phyloP scores from a whole-genome alignment of 2,888 invertebrate genomes.

The Opisthograptis luteolata region DNA sequence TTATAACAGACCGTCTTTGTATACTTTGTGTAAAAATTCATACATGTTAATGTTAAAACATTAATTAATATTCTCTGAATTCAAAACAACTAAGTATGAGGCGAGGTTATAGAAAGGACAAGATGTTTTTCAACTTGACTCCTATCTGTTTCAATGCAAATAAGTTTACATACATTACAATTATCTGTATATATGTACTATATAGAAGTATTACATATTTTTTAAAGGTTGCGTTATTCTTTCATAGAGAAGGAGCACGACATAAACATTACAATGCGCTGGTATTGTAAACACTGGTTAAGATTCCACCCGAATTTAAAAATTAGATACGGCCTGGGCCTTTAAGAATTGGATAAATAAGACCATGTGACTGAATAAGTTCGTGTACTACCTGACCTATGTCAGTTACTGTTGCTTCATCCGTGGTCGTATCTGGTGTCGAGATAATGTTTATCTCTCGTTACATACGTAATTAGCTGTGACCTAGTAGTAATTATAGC shows the following conservation, averaged over 20 bases:
- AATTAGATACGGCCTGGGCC: too few relatives aligned
- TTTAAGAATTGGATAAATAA: neutral
- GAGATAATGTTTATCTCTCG: slow-evolving; percentile 32
- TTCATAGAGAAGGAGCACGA: too few relatives aligned
- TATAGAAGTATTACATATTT: neutral
- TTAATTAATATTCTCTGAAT: slow-evolving; percentile 12
- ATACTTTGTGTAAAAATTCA: neutral
- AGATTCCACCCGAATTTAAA: too few relatives aligned
- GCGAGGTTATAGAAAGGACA: slow-evolving; percentile 17
- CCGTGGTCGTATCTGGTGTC: slow-evolving; percentile 27
- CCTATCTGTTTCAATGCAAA: slow-evolving; percentile 15
- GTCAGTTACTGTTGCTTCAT: slow-evolving; percentile 29
- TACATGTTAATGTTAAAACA: slow-evolving; percentile 15
- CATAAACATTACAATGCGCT: too few relatives aligned
- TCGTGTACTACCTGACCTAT: slow-evolving; percentile 15
- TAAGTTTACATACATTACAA: too few relatives aligned
- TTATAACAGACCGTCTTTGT: slow-evolving; percentile 2
- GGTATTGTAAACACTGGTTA: too few relatives aligned
- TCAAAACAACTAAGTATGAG: slow-evolving; percentile 14
- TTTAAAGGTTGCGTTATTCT: too few relatives aligned
- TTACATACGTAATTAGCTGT: slow-evolving; percentile 47
- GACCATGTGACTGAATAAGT: neutral
- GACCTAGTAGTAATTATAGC: slow-evolving; percentile 58
- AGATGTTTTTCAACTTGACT: slow-evolving; percentile 13
- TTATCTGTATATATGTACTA: too few relatives aligned